phyloP scores from a whole-genome alignment of 2,113 vertebrate species.

The Haemorhous mexicanus region DNA sequence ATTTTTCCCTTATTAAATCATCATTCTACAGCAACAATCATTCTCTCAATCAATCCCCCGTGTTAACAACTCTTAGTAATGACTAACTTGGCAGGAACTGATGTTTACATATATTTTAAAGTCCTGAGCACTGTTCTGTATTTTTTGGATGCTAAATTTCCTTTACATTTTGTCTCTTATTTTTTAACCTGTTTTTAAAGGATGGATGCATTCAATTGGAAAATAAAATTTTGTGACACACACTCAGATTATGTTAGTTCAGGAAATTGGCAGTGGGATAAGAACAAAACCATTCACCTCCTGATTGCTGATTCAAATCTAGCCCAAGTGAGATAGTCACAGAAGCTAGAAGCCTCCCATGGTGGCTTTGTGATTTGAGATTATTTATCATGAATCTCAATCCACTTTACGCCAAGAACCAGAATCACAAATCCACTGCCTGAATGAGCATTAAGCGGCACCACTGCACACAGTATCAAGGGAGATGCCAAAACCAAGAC shows the following conservation, averaged over 20 bases:
- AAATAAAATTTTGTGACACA: slow-evolving; percentile 49
- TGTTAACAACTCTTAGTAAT: slow-evolving; percentile 51
- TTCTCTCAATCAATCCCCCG: slow-evolving; percentile 55
- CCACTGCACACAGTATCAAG: neutral
- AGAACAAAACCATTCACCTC: slow-evolving; percentile 58
- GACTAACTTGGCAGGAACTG: slow-evolving; percentile 58
- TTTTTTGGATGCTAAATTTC: slow-evolving; percentile 25
- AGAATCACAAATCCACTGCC: slow-evolving; percentile 25
- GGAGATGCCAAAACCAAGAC: neutral
- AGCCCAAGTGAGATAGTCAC: slow-evolving; percentile 32
- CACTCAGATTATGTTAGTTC: neutral
- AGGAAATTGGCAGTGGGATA: slow-evolving; percentile 45
- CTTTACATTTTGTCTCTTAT: slow-evolving; percentile 33
- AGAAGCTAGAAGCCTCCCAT: slow-evolving; percentile 43
- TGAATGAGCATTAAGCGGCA: slow-evolving; percentile 40
- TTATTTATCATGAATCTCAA: slow-evolving; percentile 54
- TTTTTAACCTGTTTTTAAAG: slow-evolving; percentile 39
- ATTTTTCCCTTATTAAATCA: slow-evolving; percentile 69
- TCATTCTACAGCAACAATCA: slow-evolving; percentile 58
- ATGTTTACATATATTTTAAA: slow-evolving; percentile 53
- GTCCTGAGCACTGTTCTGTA: slow-evolving; percentile 36
- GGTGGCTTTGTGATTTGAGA: slow-evolving; percentile 49
- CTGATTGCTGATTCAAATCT: slow-evolving; percentile 57
- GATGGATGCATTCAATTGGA: slow-evolving; percentile 15
- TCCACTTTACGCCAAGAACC: slow-evolving; percentile 32